Evolutionary conservation across 1,140 invertebrate genomes (phyloP), one percentile per base, ranked within the genome.

Genomic region (Muscidifurax raptorellus): DNA sequence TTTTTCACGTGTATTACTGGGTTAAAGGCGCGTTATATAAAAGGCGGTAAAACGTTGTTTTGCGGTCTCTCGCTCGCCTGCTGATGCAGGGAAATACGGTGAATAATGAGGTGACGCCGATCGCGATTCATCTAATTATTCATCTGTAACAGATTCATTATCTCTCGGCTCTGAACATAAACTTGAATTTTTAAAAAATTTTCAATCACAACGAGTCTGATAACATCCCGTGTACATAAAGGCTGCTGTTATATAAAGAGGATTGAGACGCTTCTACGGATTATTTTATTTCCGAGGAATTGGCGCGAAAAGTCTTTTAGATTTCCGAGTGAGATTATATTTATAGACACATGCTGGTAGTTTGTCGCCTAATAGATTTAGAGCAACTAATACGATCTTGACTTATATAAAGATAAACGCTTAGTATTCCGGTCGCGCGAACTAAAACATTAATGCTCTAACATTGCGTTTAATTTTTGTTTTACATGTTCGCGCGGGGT

Each of bases 61-160:
- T n/a, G 52, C 40, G n/a, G 47, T 66, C 15, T 10, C 66, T 18
- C 25, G 30, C 10, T 75, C 27, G n/a, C n/a, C 28, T 47, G 15
- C 44, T 67, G 36, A 67, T 47, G 32, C 44, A 64, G 36, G 47
- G 36, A 79, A 32, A 59, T 66, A 59, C 2, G 22, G 40, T 80
- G 64, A 80, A 40, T 80, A 71, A 80, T 47, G 67, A 9, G 52
- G 18, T 77, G 36, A 69, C 59, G 36, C 3, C 75, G 27, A 71
- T 22, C 64, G 59, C 59, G 64, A 79, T 74, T 78, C 72, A 72
- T 71, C 82, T 78, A 78, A 81, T 85, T 81, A 85, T 77, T 85
- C 72, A 80, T 36, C 75, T 79, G 47, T 80, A 80, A 80, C 75
- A 75, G 27, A 47, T 74, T 84, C 15, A 84, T 81, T 81, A 79